Evolutionary conservation across 1,140 invertebrate genomes (phyloP), one percentile per base, ranked within the genome.

Genomic region (Eurosta solidaginis): DNA sequence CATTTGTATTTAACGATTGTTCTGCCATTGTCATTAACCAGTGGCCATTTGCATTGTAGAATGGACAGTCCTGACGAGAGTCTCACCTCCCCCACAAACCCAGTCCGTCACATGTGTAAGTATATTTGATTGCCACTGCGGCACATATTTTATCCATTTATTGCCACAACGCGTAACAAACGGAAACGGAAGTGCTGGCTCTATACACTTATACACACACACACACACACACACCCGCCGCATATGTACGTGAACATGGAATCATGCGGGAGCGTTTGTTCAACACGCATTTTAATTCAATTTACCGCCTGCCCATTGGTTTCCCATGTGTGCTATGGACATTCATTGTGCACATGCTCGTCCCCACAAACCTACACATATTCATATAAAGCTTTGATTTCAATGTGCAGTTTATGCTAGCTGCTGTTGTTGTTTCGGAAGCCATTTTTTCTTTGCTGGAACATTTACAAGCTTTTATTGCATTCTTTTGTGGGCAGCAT

Each of bases 211-310:
- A 47, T 1, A 27, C 45, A 49, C 29, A 1, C n/a, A 40, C 33
- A 42, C 1, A 40, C 6, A 33, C 29, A 59, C 14, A 47, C 54
- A 33, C 12, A 14, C 6, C 14, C 3, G 25, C 20, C 36, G n/a
- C 33, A 17, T 40, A n/a, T n/a, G n/a, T n/a, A n/a, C n/a, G n/a
- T n/a, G n/a, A n/a, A n/a, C n/a, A n/a, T n/a, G n/a, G 17, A 7
- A 59, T 27, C 9, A 59, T 9, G 25, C 12, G 40, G 20, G 44
- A 20, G 42, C 27, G 59, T 40, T 29, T 68, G 59, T 29, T 40
- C 59, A 68, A 33, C 75, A 50, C 45, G 75, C 75, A 76, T 76
- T 76, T 52, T 40, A 76, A 76, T 76, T 76, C 75, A 76, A 76
- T 76, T 76, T 49, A 47, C 7, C 22, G 44, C 36, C 42, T 75